Base-by-base conservation (phyloP, 23 tunicate species). In the Phallusia fumigata region DNA sequence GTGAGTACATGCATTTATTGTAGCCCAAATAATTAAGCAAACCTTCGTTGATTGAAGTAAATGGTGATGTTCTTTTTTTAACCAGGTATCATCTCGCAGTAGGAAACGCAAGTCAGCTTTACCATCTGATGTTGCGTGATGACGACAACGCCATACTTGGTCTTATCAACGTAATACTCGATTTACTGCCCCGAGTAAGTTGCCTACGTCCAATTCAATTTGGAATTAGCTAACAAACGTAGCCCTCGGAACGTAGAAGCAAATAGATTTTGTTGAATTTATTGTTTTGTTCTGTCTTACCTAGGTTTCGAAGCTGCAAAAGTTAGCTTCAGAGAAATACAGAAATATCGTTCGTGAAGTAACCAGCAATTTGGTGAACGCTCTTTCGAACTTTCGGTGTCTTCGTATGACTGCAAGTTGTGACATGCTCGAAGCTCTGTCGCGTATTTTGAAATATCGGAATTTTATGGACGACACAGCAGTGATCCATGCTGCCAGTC, bases 101-200 rank as follows among this genome's bases (percentile, higher is more conserved):
- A 50, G 83, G 80, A 18, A 45, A 75, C 51, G 30, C 30, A 0
- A 76, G 82, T 24, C 36, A 53, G 6, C 58, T 92, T 76, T n/a
- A 84, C 26, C 82, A 85, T 0, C 40, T 84, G 31, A 11, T 93
- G 74, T 32, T 82, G 21, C 64, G 73, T 22, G 64, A 79, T n/a
- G 93, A 93, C 52, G 64, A 88, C 18, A 80, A 82, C 52, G 81
- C 83, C 8, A 79, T 93, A 30, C 51, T 93, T 40, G 84, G 81
- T 22, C 72, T 65, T 19, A 36, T 73, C 64, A 86, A 93, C 36
- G 81, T 85, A 13, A 50, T 86, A 50, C 31, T 93, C 22, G 98
- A 93, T 58, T 44, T 86, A 18, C 24, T 93, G 76, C 90, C 90
- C 0, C 28, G 35, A 15, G 83, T 40, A 30, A 30, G 58, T 50